Conservation (phyloP, 2,888 invertebrate genomes). For the Dilophus febrilis region DNA sequence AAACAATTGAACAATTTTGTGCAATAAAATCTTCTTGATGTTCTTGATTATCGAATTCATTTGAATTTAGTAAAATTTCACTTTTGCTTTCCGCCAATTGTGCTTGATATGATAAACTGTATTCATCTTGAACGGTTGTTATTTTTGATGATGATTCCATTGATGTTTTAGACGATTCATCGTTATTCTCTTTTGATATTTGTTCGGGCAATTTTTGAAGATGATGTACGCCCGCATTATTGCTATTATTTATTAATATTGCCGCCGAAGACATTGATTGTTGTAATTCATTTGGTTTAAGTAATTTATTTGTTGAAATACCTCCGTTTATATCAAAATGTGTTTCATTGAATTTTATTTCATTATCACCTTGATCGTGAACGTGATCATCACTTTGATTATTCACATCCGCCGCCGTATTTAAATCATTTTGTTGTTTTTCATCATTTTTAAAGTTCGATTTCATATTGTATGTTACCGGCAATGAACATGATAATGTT, state of each 20-base stretch:
- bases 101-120: not conserved
- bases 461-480: slow-evolving; percentile 1
- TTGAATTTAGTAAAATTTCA: slow-evolving; percentile 11
- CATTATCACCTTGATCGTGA: slow-evolving; percentile 2
- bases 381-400: not conserved
- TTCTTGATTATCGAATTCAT: slow-evolving; percentile 13
- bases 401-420: slow-evolving; percentile 12
- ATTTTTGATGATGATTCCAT: not conserved
- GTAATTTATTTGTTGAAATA: slow-evolving; percentile 4
- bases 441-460: slow-evolving; percentile 2
- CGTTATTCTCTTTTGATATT: too few species aligned
- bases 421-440: slow-evolving; percentile 16
- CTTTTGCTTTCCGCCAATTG: slow-evolving; percentile 11
- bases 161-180: too few species aligned
- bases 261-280: too few species aligned
- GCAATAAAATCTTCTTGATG: slow-evolving; percentile 13
- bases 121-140: not conserved
- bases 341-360: slow-evolving; percentile 15
- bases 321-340: slow-evolving; percentile 16
- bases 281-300: not conserved
- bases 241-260: not conserved
- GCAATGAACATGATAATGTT: slow-evolving; percentile 6
- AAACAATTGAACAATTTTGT: slow-evolving; percentile 13
- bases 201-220: too few species aligned
- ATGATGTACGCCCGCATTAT: too few species aligned